These are phyloP conservation scores for Antechinus stuartii DNA, from an alignment of 2,113 vertebrate species.

Conservation along the genomic window DNA sequence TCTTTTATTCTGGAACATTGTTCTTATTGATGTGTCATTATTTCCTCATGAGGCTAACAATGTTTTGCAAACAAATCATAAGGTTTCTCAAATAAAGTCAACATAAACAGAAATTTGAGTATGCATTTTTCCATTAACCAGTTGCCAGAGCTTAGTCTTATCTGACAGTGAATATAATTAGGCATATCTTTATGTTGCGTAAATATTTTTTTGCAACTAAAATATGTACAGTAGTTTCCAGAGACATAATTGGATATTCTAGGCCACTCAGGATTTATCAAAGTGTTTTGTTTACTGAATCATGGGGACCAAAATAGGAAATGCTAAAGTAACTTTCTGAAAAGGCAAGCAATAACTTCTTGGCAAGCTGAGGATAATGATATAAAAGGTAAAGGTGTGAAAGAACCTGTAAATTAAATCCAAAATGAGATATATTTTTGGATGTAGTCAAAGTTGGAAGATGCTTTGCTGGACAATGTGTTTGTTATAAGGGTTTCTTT, in stretches of 20 bases:
- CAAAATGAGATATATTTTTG: neutral
- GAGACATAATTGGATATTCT: neutral
- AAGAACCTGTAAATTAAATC: neutral
- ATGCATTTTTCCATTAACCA: neutral
- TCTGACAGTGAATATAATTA: conserved; percentile 35
- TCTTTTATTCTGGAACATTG: neutral
- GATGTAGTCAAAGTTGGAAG: neutral
- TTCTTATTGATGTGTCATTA: neutral
- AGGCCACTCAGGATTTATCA: neutral
- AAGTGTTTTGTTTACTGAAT: neutral
- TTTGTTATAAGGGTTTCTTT: neutral
- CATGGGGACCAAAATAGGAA: neutral
- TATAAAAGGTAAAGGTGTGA: neutral
- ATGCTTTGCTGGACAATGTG: neutral
- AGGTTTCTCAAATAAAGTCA: neutral
- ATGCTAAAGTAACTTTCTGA: neutral
- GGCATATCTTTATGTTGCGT: neutral
- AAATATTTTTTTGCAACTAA: neutral
- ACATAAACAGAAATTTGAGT: neutral
- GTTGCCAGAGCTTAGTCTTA: neutral
- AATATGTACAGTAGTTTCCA: neutral
- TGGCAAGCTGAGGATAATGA: neutral
- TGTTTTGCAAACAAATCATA: neutral
- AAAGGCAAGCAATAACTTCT: neutral
- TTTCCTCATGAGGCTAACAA: neutral